Percentiles rank a stretch among this genome's conserved stretches.
Conservation (phyloP, 2,797 vertebrate species). For the Poecile montanus region DNA sequence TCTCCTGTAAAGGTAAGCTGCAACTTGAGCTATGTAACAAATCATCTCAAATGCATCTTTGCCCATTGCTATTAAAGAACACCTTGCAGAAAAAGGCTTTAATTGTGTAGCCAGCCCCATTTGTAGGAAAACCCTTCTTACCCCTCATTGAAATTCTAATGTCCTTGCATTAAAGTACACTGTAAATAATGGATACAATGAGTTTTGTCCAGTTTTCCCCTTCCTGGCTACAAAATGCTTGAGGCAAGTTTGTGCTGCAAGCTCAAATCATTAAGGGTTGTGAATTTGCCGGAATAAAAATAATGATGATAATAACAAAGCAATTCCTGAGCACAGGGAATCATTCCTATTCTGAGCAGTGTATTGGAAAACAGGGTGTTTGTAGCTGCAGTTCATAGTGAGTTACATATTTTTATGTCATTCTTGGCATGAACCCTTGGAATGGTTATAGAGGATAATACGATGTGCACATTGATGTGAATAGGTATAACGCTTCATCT, state of each 20-base stretch:
- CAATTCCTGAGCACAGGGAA: not conserved
- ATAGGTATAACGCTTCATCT: slow-evolving; percentile 22
- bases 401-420: not conserved
- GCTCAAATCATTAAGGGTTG: not conserved
- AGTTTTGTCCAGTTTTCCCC: not conserved
- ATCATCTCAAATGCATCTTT: not conserved
- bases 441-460: slow-evolving; percentile 19
- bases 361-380: not conserved
- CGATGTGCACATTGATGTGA: slow-evolving; percentile 3
- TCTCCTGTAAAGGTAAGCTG: not conserved
- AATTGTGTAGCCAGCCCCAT: not conserved
- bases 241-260: not conserved
- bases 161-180: not conserved
- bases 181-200: not conserved
- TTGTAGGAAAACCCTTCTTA: not conserved
- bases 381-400: not conserved
- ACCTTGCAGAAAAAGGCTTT: not conserved
- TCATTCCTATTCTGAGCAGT: not conserved
- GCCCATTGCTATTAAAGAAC: not conserved
- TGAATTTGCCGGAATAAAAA: not conserved
- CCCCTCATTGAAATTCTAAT: not conserved
- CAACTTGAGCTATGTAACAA: not conserved
- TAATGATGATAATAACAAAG: slow-evolving; percentile 14
- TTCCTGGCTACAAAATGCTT: not conserved
- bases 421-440: slow-evolving; percentile 17